Conservation (phyloP, 2,797 vertebrate species). For the Tachyglossus aculeatus region DNA sequence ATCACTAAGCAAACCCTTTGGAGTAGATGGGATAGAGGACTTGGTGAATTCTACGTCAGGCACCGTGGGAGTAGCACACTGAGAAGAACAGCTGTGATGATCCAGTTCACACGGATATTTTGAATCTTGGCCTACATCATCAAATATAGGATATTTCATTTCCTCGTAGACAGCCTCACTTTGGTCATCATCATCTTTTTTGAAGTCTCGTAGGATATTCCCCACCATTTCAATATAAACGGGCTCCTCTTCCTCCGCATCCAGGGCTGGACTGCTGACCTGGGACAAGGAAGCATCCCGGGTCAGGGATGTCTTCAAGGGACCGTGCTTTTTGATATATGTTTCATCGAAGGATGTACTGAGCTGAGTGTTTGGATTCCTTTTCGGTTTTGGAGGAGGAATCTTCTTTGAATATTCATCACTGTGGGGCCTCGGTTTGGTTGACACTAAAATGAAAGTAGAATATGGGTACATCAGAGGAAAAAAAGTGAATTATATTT, state of each 20-base stretch:
- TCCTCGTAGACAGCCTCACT: slow-evolving; percentile 97
- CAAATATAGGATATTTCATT: slow-evolving; percentile 96
- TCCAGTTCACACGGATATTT: slow-evolving; percentile 80
- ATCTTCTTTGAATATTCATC: slow-evolving; percentile 95
- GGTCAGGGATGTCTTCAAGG: slow-evolving; percentile 77
- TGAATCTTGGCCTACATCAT: slow-evolving; percentile 88
- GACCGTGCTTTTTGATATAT: slow-evolving; percentile 86
- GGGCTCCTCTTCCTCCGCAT: slow-evolving; percentile 91
- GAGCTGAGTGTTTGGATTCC: slow-evolving; percentile 96
- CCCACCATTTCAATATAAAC: slow-evolving; percentile 99
- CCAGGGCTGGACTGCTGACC: slow-evolving; percentile 83
- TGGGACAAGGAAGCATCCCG: slow-evolving; percentile 84
- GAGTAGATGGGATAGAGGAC: slow-evolving; percentile 84
- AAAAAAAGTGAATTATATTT: neutral
- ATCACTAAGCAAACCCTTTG: slow-evolving; percentile 92
- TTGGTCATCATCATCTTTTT: slow-evolving; percentile 87
- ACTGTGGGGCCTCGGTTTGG: slow-evolving; percentile 89
- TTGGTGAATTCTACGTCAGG: slow-evolving; percentile 89
- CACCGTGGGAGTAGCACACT: slow-evolving; percentile 92
- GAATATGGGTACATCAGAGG: slow-evolving; percentile 11
- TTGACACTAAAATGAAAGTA: slow-evolving; percentile 65
- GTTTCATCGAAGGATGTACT: slow-evolving; percentile 98
- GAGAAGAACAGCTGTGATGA: slow-evolving; percentile 89
- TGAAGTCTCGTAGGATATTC: slow-evolving; percentile 85
- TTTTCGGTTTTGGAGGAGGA: slow-evolving; percentile 97